phyloP scores from a whole-genome alignment of 2,888 invertebrate genomes.

The Ryuthela nishihirai region DNA sequence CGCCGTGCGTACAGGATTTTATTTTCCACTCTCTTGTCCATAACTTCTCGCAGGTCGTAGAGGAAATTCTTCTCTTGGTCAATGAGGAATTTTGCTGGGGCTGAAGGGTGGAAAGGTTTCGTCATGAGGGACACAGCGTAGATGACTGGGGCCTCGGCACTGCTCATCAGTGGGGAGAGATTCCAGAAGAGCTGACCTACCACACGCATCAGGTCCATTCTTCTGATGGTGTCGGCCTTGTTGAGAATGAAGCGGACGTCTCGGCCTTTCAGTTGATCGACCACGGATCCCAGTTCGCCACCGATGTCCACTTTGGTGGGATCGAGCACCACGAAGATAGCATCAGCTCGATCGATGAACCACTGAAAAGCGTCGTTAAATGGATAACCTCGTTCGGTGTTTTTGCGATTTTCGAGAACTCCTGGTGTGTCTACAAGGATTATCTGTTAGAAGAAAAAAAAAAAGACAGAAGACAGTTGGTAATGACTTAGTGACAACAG shows the following conservation, averaged over 20 bases:
- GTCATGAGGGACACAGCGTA: conserved; percentile 63
- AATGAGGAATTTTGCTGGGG: conserved; percentile 56
- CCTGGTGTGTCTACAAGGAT: conserved; percentile 96
- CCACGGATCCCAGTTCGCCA: conserved; percentile 88
- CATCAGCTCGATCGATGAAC: conserved; percentile 94
- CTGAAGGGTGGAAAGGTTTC: conserved; percentile 38
- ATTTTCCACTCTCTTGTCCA: conserved; percentile 87
- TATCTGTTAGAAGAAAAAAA: conserved; percentile 59
- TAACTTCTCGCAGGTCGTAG: conserved; percentile 73
- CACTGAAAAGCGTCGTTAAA: conserved; percentile 92
- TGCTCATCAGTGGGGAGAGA: conserved; percentile 89
- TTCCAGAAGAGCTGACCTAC: conserved; percentile 76
- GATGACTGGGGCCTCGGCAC: conserved; percentile 87
- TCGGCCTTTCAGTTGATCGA: conserved; percentile 89
- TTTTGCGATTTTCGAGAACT: conserved; percentile 81
- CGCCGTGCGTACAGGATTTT: conserved; percentile 90
- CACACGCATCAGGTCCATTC: conserved; percentile 83
- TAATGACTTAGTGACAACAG: background rate
- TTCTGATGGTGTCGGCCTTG: conserved; percentile 89
- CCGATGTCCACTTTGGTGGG: conserved; percentile 93
- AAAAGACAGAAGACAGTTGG: background rate
- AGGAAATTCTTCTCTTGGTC: conserved; percentile 87
- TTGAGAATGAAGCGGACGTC: conserved; percentile 90
- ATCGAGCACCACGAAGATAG: conserved; percentile 92
- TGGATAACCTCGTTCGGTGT: conserved; percentile 86